These are phyloP conservation scores for Petrosia ficiformis DNA, from an alignment of 37 sponge, comb jelly and placozoan genomes.

Conservation along the genomic window DNA sequence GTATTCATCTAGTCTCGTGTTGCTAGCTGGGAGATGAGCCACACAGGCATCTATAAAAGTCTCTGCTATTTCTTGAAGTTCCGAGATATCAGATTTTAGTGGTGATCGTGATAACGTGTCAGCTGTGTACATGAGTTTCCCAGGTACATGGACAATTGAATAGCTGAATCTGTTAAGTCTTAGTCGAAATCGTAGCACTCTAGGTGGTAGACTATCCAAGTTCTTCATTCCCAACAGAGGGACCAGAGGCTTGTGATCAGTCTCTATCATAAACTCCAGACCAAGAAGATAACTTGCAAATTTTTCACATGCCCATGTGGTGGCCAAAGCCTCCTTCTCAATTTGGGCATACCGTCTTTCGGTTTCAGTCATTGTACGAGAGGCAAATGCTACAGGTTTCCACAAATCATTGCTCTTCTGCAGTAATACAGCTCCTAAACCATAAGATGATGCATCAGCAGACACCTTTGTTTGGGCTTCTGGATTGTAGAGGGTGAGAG, in stretches of 20 bases:
- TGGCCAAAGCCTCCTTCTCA: background rate
- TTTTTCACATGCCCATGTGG: conserved; percentile 7
- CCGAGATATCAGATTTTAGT: background rate
- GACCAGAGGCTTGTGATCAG: conserved; percentile 32
- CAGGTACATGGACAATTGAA: background rate
- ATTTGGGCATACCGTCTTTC: background rate
- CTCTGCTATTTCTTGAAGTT: background rate
- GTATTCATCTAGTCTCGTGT: background rate
- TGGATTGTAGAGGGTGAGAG: background rate
- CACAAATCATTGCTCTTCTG: background rate
- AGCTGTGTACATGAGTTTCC: conserved; percentile 14
- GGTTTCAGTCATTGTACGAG: background rate
- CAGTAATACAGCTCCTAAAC: background rate
- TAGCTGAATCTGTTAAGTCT: background rate
- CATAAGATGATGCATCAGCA: background rate
- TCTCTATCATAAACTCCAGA: background rate
- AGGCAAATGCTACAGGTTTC: conserved; percentile 20
- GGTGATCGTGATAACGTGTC: conserved; percentile 28
- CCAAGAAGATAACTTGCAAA: conserved; percentile 9
- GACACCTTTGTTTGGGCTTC: background rate
- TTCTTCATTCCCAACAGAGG: conserved; percentile 3
- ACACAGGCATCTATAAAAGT: background rate
- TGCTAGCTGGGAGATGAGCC: background rate
- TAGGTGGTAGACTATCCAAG: conserved; percentile 24
- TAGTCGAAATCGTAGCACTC: conserved; percentile 21